phyloP scores from a whole-genome alignment of 2,888 invertebrate species.

The Thera obeliscata region DNA sequence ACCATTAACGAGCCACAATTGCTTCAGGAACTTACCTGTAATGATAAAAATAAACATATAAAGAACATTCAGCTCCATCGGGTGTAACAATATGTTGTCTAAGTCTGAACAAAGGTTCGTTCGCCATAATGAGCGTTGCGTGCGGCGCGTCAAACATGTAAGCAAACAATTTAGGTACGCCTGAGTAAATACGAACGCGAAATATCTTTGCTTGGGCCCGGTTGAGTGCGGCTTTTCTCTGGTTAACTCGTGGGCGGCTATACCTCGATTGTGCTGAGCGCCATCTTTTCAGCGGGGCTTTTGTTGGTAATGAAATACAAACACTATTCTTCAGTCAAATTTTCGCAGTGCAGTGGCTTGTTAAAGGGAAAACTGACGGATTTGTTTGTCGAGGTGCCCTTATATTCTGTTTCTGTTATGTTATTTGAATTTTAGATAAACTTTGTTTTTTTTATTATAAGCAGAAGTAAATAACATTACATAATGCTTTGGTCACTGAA shows the following conservation, averaged over 20 bases:
- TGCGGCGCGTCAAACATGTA: conserved; percentile 83
- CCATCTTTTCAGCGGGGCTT: conserved; percentile 80
- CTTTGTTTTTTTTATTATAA: neutral
- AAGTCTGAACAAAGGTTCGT: conserved; percentile 79
- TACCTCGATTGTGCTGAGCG: conserved; percentile 73
- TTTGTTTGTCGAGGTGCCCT: conserved; percentile 50
- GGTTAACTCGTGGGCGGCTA: conserved; percentile 68
- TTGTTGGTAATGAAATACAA: conserved; percentile 82
- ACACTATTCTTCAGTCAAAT: conserved; percentile 74
- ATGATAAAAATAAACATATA: conserved; percentile 79
- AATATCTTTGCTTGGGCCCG: conserved; percentile 78
- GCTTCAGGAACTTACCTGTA: conserved; percentile 76
- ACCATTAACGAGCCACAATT: conserved; percentile 67
- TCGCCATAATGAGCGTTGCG: conserved; percentile 82
- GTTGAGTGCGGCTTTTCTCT: conserved; percentile 72
- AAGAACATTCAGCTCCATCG: conserved; percentile 75
- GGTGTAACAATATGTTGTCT: conserved; percentile 79
- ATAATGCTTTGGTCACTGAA: no score
- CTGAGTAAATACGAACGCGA: conserved; percentile 83
- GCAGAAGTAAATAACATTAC: no score
- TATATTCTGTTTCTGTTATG: conserved; percentile 29
- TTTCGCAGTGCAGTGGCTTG: conserved; percentile 65
- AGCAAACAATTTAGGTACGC: conserved; percentile 83
- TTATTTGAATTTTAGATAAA: conserved; percentile 11
- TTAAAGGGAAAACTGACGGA: conserved; percentile 63